phyloP scores from a whole-genome alignment of 2,888 invertebrate genomes.

The Bugula neritina region DNA sequence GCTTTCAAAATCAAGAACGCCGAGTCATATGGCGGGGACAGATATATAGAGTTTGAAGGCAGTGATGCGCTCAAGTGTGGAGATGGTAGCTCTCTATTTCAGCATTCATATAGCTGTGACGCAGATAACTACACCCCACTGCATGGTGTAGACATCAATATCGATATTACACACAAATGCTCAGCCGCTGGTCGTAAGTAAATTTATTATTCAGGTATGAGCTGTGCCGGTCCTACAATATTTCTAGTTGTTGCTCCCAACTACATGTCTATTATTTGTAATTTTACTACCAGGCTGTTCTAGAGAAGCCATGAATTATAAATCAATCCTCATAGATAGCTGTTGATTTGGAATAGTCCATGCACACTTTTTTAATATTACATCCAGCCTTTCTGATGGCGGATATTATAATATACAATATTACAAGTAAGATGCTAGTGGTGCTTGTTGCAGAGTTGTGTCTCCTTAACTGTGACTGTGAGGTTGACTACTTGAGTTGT shows the following conservation, averaged over 20 bases:
- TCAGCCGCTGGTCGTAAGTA: neutral
- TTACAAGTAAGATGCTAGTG: too few species aligned
- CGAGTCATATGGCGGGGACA: neutral
- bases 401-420: too few species aligned
- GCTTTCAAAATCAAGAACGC: neutral
- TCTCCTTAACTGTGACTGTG: slow-evolving; percentile 16
- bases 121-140: neutral
- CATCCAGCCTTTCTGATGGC: too few species aligned
- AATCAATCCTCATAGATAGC: too few species aligned
- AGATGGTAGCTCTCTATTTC: neutral
- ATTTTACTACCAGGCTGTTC: too few species aligned
- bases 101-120: neutral
- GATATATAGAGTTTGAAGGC: neutral
- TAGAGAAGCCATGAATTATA: too few species aligned
- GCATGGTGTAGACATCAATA: neutral
- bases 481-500: slow-evolving; percentile 2
- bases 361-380: too few species aligned
- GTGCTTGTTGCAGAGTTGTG: slow-evolving; percentile 12
- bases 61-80: neutral
- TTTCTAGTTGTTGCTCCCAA: too few species aligned
- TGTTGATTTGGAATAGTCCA: too few species aligned
- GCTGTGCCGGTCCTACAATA: too few species aligned
- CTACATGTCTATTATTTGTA: too few species aligned
- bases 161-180: slow-evolving; percentile 19
- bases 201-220: too few species aligned